phyloP scores from a whole-genome alignment of 2,113 vertebrate species.

The Amazona vittata region DNA sequence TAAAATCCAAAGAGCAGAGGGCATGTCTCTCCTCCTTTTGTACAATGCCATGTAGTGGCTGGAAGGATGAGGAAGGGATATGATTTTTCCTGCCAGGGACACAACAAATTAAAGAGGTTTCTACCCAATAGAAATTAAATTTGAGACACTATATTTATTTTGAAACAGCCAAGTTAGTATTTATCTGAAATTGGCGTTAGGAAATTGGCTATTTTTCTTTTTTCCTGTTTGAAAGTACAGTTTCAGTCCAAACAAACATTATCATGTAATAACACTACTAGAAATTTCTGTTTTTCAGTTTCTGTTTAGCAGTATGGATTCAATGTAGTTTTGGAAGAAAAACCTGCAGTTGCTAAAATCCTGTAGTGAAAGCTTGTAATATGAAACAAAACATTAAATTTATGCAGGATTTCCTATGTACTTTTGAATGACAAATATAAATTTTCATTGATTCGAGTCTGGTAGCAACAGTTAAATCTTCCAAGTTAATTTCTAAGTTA shows the following conservation, averaged over 20 bases:
- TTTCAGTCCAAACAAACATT: background rate
- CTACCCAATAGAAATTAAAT: background rate
- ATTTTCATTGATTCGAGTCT: background rate
- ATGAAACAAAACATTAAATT: background rate
- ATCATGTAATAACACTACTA: background rate
- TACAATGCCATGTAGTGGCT: background rate
- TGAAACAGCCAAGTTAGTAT: background rate
- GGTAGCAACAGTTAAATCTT: background rate
- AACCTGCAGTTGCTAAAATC: background rate
- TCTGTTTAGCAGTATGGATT: background rate
- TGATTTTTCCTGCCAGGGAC: background rate
- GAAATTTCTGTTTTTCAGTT: background rate
- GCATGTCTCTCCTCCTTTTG: background rate
- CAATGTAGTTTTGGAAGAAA: background rate
- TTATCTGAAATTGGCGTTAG: background rate
- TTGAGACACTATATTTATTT: background rate
- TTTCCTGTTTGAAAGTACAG: background rate
- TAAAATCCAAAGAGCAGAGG: conserved; percentile 31
- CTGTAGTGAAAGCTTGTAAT: background rate
- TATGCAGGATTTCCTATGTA: background rate
- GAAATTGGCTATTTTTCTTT: background rate
- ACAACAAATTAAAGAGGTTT: background rate
- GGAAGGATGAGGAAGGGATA: background rate
- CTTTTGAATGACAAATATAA: background rate
- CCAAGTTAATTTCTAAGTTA: background rate